Evolutionary conservation across 2,888 invertebrate species (phyloP).

Genomic region (Acanthosoma haemorrhoidale): DNA sequence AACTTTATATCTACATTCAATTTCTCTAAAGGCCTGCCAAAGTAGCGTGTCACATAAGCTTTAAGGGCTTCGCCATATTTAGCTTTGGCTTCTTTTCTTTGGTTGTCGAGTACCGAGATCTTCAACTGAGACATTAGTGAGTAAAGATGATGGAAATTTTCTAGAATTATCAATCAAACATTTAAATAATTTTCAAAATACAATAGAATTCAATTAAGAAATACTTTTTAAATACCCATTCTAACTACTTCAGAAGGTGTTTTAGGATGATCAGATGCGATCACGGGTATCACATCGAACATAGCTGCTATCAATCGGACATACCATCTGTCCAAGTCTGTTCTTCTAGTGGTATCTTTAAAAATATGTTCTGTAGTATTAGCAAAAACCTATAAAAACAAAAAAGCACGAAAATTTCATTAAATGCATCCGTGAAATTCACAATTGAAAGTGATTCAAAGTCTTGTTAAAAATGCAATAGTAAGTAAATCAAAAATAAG

Average conservation of each 20-base stretch:
- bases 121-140: slow-evolving; percentile 82
- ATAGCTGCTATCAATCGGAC: slow-evolving; percentile 72
- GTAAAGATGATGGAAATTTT: slow-evolving; percentile 93
- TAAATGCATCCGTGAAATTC: neutral
- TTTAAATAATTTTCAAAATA: neutral
- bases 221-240: slow-evolving; percentile 57
- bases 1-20: slow-evolving; percentile 60
- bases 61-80: slow-evolving; percentile 85
- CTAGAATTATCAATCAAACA: slow-evolving; percentile 49
- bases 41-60: slow-evolving; percentile 88
- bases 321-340: slow-evolving; percentile 91
- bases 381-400: slow-evolving; percentile 61
- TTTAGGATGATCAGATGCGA: slow-evolving; percentile 79
- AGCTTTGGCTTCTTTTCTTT: slow-evolving; percentile 83
- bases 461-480: neutral
- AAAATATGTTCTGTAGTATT: slow-evolving; percentile 82
- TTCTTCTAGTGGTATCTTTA: slow-evolving; percentile 74
- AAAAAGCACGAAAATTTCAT: no score
- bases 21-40: slow-evolving; percentile 88
- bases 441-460: neutral
- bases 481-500: neutral
- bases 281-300: slow-evolving; percentile 72
- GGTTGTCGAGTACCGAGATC: slow-evolving; percentile 77
- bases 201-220: neutral
- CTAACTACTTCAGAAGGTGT: slow-evolving; percentile 88